Evolutionary conservation across 2,797 vertebrate genomes (phyloP).

Genomic region (Danio jaintianensis): DNA sequence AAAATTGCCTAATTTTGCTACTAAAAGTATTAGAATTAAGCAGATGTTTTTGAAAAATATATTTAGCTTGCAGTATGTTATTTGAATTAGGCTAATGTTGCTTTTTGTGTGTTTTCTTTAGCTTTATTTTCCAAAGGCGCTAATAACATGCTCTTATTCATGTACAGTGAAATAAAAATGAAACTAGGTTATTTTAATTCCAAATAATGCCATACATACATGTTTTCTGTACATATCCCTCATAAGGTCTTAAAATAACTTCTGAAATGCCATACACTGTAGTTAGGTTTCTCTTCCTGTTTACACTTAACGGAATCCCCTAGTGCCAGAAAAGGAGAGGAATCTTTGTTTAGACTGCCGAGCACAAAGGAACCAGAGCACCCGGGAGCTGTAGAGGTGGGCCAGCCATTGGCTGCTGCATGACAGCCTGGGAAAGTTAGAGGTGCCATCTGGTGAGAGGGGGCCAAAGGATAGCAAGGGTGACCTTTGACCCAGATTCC

Average conservation of each 20-base stretch:
- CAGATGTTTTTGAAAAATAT: conserved; percentile 76
- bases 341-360: conserved; percentile 68
- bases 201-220: conserved; percentile 2
- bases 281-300: conserved; percentile 71
- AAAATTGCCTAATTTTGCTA: conserved; percentile 81
- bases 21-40: conserved; percentile 74
- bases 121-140: not conserved
- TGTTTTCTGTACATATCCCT: conserved; percentile 14
- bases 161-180: conserved; percentile 23
- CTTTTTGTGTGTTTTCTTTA: not conserved
- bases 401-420: conserved; percentile 57
- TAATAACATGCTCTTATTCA: conserved; percentile 26
- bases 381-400: conserved; percentile 48
- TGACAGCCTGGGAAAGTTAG: conserved; percentile 82
- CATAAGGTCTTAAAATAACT: conserved; percentile 36
- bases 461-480: conserved; percentile 76
- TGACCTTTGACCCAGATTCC: conserved; percentile 83
- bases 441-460: conserved; percentile 82
- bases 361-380: conserved; percentile 43
- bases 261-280: conserved; percentile 58
- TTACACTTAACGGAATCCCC: conserved; percentile 63
- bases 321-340: conserved; percentile 68
- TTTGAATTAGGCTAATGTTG: conserved; percentile 60
- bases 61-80: conserved; percentile 78
- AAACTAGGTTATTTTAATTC: conserved; percentile 23